Evolutionary conservation across 2,113 vertebrate genomes (phyloP).

Genomic region (Alectura lathami): DNA sequence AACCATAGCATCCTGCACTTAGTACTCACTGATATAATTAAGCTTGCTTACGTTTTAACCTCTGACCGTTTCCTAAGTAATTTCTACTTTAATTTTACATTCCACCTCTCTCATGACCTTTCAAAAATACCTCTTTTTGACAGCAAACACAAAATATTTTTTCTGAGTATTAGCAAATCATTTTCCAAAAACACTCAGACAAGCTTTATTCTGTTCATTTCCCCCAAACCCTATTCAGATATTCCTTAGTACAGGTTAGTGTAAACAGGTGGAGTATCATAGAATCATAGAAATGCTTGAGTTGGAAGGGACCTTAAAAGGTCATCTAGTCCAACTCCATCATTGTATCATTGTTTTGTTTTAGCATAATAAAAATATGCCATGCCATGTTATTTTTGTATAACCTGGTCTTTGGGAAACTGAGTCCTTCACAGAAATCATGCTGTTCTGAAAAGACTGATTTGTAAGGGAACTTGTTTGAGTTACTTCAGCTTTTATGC

Average conservation of each 20-base stretch:
- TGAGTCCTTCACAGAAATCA: neutral
- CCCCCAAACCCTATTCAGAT: neutral
- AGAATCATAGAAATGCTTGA: too few relatives aligned
- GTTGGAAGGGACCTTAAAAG: too few relatives aligned
- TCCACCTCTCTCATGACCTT: neutral
- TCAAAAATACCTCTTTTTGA: neutral
- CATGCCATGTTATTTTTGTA: neutral
- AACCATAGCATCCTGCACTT: neutral
- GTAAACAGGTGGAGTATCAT: neutral
- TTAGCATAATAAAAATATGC: neutral
- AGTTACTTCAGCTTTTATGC: conserved; percentile 38
- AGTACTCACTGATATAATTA: neutral
- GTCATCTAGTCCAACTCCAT: too few relatives aligned
- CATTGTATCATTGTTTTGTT: neutral
- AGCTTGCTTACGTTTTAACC: neutral
- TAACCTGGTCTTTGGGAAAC: conserved; percentile 8
- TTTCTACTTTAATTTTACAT: neutral
- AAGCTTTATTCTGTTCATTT: neutral
- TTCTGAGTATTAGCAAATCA: neutral
- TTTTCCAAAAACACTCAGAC: neutral
- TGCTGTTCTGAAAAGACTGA: conserved; percentile 1
- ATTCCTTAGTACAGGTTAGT: neutral
- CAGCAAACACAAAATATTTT: neutral
- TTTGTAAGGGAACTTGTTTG: conserved; percentile 35
- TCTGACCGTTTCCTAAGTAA: neutral